Percentiles rank a stretch among this genome's conserved stretches.
These are phyloP conservation scores for Megathymus violae DNA, from an alignment of 1,140 invertebrate genomes.

Conservation along the genomic window DNA sequence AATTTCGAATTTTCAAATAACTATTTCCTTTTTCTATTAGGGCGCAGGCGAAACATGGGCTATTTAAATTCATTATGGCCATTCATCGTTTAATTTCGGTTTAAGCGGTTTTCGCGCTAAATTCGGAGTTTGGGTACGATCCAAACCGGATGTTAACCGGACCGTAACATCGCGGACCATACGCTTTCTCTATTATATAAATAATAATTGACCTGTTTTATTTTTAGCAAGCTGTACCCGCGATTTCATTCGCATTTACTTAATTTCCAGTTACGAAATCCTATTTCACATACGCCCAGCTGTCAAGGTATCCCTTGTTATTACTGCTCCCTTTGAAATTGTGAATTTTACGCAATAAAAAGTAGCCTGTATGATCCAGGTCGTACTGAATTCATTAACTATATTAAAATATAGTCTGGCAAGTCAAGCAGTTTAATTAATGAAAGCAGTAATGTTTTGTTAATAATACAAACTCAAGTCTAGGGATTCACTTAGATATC, in stretches of 20 bases:
- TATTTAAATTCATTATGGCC: slow-evolving; percentile 32
- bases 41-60: neutral
- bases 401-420: too few species aligned
- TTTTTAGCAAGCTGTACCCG: neutral
- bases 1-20: neutral
- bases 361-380: neutral
- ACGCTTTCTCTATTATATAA: slow-evolving; percentile 22
- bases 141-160: slow-evolving; percentile 36
- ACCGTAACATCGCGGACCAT: slow-evolving; percentile 31
- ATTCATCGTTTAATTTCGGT: slow-evolving; percentile 33
- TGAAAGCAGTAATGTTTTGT: too few species aligned
- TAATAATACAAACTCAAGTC: too few species aligned
- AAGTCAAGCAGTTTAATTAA: too few species aligned
- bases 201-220: slow-evolving; percentile 3
- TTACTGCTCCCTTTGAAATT: neutral
- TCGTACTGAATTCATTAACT: too few species aligned
- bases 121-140: slow-evolving; percentile 34
- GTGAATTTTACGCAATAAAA: neutral
- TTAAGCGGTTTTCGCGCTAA: slow-evolving; percentile 34
- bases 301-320: neutral
- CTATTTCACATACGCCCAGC: neutral
- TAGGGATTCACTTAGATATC: too few species aligned
- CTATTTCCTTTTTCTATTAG: slow-evolving; percentile 3
- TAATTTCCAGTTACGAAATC: neutral
- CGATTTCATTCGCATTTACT: neutral